Evolutionary conservation across 2,797 vertebrate genomes (phyloP).

Genomic region (Xenentodon cancila): DNA sequence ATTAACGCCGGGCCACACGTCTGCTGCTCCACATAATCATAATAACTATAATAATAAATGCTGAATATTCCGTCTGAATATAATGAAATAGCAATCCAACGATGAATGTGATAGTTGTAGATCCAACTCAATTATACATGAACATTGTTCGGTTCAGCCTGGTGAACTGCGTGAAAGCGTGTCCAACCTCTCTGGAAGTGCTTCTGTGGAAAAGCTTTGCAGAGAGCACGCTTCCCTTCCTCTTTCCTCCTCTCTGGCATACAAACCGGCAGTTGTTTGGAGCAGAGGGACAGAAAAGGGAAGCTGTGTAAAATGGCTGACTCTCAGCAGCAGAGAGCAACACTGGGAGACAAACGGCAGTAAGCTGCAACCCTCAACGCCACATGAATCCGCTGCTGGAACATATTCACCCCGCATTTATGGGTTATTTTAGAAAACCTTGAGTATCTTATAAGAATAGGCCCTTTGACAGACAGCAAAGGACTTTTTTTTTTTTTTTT

Average conservation of each 20-base stretch:
- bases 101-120: conserved; percentile 29
- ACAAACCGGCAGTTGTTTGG: conserved; percentile 68
- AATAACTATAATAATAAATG: too few relatives aligned
- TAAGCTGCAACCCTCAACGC: conserved; percentile 41
- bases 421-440: conserved; percentile 31
- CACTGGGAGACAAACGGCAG: conserved; percentile 61
- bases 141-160: conserved; percentile 62
- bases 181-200: conserved; percentile 55
- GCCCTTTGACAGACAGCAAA: conserved; percentile 2
- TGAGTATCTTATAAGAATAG: conserved; percentile 25
- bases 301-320: conserved; percentile 82
- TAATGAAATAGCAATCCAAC: too few relatives aligned
- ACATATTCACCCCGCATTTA: conserved; percentile 22
- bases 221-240: conserved; percentile 70
- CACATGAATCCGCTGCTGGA: conserved; percentile 35
- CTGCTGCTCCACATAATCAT: conserved; percentile 14
- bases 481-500: too few relatives aligned
- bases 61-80: too few relatives aligned
- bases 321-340: conserved; percentile 72
- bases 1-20: conserved; percentile 30
- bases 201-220: conserved; percentile 57
- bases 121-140: conserved; percentile 29
- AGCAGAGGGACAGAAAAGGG: conserved; percentile 73
- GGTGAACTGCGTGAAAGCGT: conserved; percentile 50
- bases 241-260: conserved; percentile 60